Evolutionary conservation across 2,113 vertebrate genomes (phyloP), one percentile per base, ranked within the genome.

Genomic region (Ptychochromis oligacanthus): DNA sequence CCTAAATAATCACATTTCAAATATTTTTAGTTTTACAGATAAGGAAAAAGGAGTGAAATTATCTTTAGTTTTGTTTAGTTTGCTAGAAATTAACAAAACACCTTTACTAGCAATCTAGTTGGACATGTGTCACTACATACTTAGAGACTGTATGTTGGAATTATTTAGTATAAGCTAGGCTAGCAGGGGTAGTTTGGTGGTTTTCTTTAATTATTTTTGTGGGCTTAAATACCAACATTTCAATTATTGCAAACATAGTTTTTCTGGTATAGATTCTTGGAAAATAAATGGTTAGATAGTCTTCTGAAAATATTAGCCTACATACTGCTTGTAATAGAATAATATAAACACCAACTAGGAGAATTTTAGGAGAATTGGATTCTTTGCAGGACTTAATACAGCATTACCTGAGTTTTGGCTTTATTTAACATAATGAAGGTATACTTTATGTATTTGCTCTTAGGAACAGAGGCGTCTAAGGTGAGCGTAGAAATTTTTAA

Each of bases 1-100:
- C 36, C 43, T 7, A 65, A 65, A 65, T 65, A 65, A 7, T n/a
- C 43, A 43, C 15, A 43, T 65, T 65, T 43, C 4, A 65, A 40
- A 64, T 64, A 64, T 12, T 64, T 64, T 40, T 64, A 64, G 34
- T n/a, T 64, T n/a, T 64, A 22, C 61, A 64, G 61, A 34, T 62
- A 34, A 38, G n/a, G 60, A 62, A 62, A 62, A 38, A 14, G 38
- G n/a, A n/a, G n/a, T n/a, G n/a, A n/a, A n/a, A n/a, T n/a, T n/a
- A n/a, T n/a, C n/a, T n/a, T n/a, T n/a, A n/a, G n/a, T n/a, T n/a
- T n/a, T n/a, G n/a, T n/a, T n/a, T n/a, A n/a, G n/a, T n/a, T n/a
- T n/a, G n/a, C n/a, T n/a, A n/a, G n/a, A n/a, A n/a, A n/a, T n/a
- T n/a, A n/a, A n/a, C n/a, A n/a, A n/a, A n/a, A n/a, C n/a, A n/a